Conservation (phyloP, 2,888 invertebrate genomes). For the Norana najaformis region DNA sequence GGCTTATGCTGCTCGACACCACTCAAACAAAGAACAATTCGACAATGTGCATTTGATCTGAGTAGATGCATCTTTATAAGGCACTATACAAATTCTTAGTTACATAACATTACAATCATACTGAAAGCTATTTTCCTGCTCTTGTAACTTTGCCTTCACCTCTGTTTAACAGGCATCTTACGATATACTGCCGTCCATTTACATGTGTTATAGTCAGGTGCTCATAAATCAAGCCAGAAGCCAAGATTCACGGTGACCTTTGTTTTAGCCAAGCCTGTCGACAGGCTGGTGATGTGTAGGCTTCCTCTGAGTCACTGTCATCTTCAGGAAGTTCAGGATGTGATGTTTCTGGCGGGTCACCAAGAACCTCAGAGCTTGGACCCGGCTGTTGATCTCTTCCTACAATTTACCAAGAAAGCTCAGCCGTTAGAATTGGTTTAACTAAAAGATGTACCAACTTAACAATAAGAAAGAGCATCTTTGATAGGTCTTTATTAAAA, state of each 20-base stretch:
- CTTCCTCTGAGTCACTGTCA: neutral
- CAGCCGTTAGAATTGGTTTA: neutral
- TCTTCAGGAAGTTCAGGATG: neutral
- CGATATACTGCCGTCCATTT: too few relatives aligned
- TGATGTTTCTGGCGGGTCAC: neutral
- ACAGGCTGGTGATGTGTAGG: conserved; percentile 2
- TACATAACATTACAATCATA: neutral
- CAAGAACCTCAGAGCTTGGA: neutral
- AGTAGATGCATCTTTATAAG: neutral
- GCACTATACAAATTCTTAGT: neutral
- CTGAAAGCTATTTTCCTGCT: neutral
- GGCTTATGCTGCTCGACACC: too few relatives aligned
- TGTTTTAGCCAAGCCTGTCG: conserved; percentile 20
- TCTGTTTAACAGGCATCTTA: too few relatives aligned
- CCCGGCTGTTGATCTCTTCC: neutral
- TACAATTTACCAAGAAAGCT: neutral
- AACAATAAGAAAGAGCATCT: neutral
- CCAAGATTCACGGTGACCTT: neutral
- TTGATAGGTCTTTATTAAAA: too few relatives aligned
- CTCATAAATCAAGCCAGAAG: too few relatives aligned
- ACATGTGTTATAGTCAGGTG: too few relatives aligned
- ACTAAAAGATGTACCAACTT: neutral
- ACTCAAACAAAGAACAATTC: neutral
- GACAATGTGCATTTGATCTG: neutral
- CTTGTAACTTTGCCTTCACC: neutral